Evolutionary conservation across 2,113 vertebrate genomes (phyloP), one percentile per base, ranked within the genome.

Genomic region (Harpagus bidentatus): DNA sequence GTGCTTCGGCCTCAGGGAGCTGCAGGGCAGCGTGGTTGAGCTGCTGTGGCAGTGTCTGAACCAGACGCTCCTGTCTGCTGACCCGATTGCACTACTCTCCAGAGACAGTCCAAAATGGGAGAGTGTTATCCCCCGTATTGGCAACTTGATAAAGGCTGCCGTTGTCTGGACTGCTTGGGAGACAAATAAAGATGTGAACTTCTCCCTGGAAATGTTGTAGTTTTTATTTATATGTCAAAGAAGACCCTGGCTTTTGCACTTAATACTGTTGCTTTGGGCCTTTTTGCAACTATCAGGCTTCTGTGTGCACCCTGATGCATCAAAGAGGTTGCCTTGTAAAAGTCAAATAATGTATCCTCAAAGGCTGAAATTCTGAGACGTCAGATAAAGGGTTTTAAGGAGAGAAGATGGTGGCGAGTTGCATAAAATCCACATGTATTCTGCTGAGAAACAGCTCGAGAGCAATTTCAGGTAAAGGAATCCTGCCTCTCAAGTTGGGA

Each of bases 391-490:
- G 29, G 18, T 72, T 96, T 84, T 69, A 84, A 92, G 72, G 78
- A 83, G 26, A 90, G 18, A 71, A 82, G 26, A 43, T 47, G 42
- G n/a, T 31, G 50, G 53, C 65, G 92, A 78, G 36, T 61, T 67
- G 56, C 73, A 52, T 77, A 93, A 96, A 90, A 53, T 48, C 31
- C 56, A 61, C 50, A 20, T 34, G 34, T 48, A 79, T 72, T 96
- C 73, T 86, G 34, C 42, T 80, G 58, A 94, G 70, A 85, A 86
- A 48, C 43, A 91, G 32, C 58, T 72, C 16, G 6, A 78, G 63
- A 96, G 62, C 53, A 74, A 91, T 91, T 97, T 88, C 69, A 81
- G 67, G 70, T 74, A 63, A 70, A 80, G 72, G 72, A 95, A 72
- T 88, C 81, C 66, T 61, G 34, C 42, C 69, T 65, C 77, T 88